Conservation (phyloP, 2,888 invertebrate genomes). For the Axea sp. region DNA sequence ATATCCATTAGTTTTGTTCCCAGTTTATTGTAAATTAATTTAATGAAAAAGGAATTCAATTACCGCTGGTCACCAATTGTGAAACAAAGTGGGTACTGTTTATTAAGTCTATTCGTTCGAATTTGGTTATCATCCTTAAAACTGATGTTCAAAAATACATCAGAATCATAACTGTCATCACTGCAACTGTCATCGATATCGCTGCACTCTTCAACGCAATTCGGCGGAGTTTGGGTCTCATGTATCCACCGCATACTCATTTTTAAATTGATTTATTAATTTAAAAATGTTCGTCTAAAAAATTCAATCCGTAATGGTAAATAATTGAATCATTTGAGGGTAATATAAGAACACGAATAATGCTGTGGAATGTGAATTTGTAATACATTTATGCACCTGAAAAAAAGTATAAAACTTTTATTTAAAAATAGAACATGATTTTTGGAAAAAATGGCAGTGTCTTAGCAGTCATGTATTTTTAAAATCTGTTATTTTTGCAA, state of each 20-base stretch:
- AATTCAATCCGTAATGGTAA: conserved; percentile 4
- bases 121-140: conserved; percentile 59
- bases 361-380: too few relatives aligned
- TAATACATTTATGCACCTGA: conserved; percentile 5
- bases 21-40: too few relatives aligned
- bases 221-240: conserved; percentile 73
- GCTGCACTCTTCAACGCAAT: conserved; percentile 74
- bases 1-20: too few relatives aligned
- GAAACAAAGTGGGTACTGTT: conserved; percentile 20
- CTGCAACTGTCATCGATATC: conserved; percentile 75
- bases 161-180: conserved; percentile 73
- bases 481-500: too few relatives aligned
- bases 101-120: conserved; percentile 60
- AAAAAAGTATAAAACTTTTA: too few relatives aligned
- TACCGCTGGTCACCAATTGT: conserved; percentile 42
- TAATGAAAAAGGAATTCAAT: too few relatives aligned
- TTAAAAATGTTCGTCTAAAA: not conserved
- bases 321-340: conserved; percentile 15
- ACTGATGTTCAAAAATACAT: conserved; percentile 62
- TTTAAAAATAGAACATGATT: too few relatives aligned
- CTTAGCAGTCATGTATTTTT: too few relatives aligned
- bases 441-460: too few relatives aligned
- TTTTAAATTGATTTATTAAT: not conserved
- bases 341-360: not conserved
- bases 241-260: conserved; percentile 76